phyloP scores from a whole-genome alignment of 2,797 vertebrate genomes.

The Triplophysa bombifrons region DNA sequence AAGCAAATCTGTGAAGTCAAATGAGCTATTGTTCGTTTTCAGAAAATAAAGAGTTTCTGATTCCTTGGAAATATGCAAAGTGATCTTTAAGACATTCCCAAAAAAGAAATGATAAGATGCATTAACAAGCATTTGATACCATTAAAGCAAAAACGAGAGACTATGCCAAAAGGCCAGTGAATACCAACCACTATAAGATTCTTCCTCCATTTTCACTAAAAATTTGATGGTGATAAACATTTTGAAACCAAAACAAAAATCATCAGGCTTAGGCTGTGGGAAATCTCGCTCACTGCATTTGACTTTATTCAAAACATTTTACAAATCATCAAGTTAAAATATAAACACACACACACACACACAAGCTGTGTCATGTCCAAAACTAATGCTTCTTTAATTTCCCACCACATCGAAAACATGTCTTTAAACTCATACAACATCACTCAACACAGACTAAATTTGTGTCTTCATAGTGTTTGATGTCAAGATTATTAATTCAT shows the following conservation, averaged over 20 bases:
- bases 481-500: not conserved
- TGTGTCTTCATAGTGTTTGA: not conserved
- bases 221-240: too few relatives aligned
- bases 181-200: not conserved
- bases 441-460: constrained; percentile 9
- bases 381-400: constrained; percentile 23
- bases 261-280: not conserved
- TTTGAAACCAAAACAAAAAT: too few relatives aligned
- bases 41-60: not conserved
- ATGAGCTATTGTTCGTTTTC: not conserved
- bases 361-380: constrained; percentile 24
- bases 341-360: not conserved
- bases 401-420: not conserved
- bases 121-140: not conserved
- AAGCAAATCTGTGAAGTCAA: not conserved
- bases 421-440: constrained; percentile 7
- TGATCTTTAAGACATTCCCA: not conserved
- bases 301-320: not conserved
- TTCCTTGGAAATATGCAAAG: not conserved
- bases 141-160: not conserved
- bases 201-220: not conserved
- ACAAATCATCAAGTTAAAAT: not conserved
- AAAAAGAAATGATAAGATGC: not conserved
- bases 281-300: not conserved
- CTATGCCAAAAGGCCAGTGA: too few relatives aligned